These are phyloP conservation scores for Dendrocincla fuliginosa DNA, from an alignment of 2,797 vertebrate genomes.

Conservation along the genomic window DNA sequence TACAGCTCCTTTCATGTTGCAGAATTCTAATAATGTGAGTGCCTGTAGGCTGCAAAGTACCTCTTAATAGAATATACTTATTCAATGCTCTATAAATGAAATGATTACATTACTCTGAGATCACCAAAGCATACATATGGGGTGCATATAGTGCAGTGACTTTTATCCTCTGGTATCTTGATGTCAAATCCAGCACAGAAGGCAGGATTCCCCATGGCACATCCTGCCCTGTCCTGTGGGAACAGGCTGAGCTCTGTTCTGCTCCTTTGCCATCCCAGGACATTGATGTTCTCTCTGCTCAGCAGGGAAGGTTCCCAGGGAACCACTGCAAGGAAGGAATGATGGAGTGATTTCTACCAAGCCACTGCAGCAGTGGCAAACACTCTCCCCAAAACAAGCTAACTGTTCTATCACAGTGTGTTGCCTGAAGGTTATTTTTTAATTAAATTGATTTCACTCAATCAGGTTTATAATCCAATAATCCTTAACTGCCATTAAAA, in stretches of 20 bases:
- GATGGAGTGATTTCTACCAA: background rate
- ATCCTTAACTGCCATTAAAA: background rate
- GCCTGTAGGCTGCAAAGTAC: background rate
- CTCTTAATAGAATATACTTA: background rate
- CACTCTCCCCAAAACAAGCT: background rate
- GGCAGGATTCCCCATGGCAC: background rate
- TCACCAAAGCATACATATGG: background rate
- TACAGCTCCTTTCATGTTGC: background rate
- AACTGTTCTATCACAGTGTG: background rate
- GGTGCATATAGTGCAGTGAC: background rate
- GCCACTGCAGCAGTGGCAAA: background rate
- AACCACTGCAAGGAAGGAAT: background rate
- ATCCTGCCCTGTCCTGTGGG: background rate
- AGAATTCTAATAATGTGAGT: background rate
- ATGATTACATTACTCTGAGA: background rate
- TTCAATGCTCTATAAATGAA: background rate
- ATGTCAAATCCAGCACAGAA: background rate
- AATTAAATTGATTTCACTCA: background rate
- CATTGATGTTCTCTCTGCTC: background rate
- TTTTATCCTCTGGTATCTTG: background rate
- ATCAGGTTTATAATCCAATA: background rate
- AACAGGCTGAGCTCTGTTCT: background rate
- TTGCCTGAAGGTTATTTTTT: background rate
- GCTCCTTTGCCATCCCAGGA: background rate
- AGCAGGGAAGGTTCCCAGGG: background rate